Percentiles rank a stretch among this genome's conserved stretches.
These are phyloP conservation scores for Folsomia manolachei DNA, from an alignment of 2,888 invertebrate species.

Conservation along the genomic window DNA sequence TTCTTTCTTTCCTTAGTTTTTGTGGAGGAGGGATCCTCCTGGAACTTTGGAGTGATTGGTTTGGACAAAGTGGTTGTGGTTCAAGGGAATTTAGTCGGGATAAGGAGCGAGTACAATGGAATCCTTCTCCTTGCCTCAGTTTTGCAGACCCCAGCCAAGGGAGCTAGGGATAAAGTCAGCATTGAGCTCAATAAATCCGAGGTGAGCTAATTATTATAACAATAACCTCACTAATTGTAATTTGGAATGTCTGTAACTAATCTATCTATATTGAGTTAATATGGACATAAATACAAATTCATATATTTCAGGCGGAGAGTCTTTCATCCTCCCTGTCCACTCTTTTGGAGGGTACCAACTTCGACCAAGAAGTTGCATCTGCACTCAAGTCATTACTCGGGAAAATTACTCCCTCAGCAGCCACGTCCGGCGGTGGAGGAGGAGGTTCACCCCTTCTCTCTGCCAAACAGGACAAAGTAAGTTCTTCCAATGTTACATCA, in stretches of 20 bases:
- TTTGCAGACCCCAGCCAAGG: slow-evolving; percentile 73
- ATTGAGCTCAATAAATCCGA: slow-evolving; percentile 84
- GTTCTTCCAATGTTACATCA: not conserved
- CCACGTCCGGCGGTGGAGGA: too few relatives aligned
- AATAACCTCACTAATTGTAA: slow-evolving; percentile 11
- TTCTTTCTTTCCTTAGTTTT: not conserved
- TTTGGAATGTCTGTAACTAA: too few relatives aligned
- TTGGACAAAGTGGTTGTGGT: slow-evolving; percentile 81
- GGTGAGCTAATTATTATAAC: slow-evolving; percentile 56
- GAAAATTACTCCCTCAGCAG: too few relatives aligned
- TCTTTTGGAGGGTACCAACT: slow-evolving; percentile 39
- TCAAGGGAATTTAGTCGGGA: slow-evolving; percentile 76
- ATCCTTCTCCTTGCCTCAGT: slow-evolving; percentile 84
- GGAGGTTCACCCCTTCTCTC: slow-evolving; percentile 28
- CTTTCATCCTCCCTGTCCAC: too few relatives aligned
- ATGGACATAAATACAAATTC: not conserved
- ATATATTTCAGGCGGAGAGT: slow-evolving; percentile 44
- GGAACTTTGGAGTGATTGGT: slow-evolving; percentile 54
- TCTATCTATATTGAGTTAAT: too few relatives aligned
- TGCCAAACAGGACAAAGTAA: slow-evolving; percentile 49
- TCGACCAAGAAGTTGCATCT: slow-evolving; percentile 38
- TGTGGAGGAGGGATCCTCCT: slow-evolving; percentile 14
- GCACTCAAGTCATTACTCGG: slow-evolving; percentile 41
- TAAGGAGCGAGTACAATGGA: slow-evolving; percentile 86
- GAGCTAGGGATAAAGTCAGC: slow-evolving; percentile 69